phyloP scores from a whole-genome alignment of 2,113 vertebrate species.

The Istiophorus platypterus region DNA sequence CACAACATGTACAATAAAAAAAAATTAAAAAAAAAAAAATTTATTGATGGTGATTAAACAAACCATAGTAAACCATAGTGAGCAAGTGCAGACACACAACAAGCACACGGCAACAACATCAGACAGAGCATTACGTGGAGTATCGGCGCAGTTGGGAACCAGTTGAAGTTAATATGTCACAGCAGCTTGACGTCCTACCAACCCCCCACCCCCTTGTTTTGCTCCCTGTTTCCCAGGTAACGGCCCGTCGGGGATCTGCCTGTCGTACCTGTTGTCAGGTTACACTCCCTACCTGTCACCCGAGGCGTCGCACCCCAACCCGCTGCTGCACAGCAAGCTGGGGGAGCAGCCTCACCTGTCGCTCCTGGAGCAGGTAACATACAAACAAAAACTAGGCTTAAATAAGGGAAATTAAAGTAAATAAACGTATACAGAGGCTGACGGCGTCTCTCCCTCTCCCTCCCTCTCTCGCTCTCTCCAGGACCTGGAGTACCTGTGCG shows the following conservation, averaged over 20 bases:
- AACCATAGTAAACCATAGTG: neutral
- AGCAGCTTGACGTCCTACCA: neutral
- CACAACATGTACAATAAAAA: neutral
- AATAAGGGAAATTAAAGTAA: too few relatives aligned
- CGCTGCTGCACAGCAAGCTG: constrained; percentile 83
- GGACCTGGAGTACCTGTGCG: constrained; percentile 87
- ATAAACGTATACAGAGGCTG: neutral
- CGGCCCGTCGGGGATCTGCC: constrained; percentile 86
- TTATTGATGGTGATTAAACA: too few relatives aligned
- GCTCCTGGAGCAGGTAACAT: constrained; percentile 83
- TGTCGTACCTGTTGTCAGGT: constrained; percentile 87
- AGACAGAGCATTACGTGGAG: neutral
- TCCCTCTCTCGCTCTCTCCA: constrained; percentile 26
- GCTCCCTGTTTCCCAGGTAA: constrained; percentile 76
- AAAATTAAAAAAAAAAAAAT: too few relatives aligned
- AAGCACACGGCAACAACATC: neutral
- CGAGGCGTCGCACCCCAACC: constrained; percentile 81
- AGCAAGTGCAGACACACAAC: neutral
- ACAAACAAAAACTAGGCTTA: too few relatives aligned
- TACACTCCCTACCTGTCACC: constrained; percentile 83
- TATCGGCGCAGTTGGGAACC: neutral
- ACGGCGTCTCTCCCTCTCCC: neutral
- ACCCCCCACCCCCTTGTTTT: too few relatives aligned
- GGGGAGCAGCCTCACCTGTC: constrained; percentile 77
- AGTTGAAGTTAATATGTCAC: neutral